Evolutionary conservation across 2,888 invertebrate genomes (phyloP).

Genomic region (Prionchulus punctatus): DNA sequence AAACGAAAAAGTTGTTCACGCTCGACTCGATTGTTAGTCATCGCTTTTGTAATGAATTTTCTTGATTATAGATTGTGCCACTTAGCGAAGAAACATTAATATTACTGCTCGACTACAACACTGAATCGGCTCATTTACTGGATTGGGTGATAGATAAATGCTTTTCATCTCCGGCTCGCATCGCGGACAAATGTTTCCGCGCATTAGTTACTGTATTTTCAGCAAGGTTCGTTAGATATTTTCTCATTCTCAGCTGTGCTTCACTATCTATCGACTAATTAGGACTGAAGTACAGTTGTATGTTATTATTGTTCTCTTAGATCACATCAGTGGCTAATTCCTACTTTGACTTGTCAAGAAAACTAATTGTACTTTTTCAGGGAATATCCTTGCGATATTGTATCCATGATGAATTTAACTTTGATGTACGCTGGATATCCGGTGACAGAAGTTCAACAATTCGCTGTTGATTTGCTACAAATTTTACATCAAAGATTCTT

Average conservation of each 20-base stretch:
- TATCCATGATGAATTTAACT: slow-evolving; percentile 81
- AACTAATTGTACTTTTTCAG: slow-evolving; percentile 42
- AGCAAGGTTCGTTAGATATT: slow-evolving; percentile 50
- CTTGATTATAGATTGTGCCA: slow-evolving; percentile 55
- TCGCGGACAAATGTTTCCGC: slow-evolving; percentile 88
- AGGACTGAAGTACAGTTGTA: too few relatives aligned
- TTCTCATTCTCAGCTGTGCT: not conserved
- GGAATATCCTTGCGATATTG: slow-evolving; percentile 75
- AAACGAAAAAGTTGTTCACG: slow-evolving; percentile 41
- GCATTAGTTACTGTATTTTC: slow-evolving; percentile 91
- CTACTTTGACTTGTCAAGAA: too few relatives aligned
- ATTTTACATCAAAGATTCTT: slow-evolving; percentile 82
- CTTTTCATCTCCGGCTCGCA: slow-evolving; percentile 72
- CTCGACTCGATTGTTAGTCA: not conserved
- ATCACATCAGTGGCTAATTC: too few relatives aligned
- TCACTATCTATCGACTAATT: too few relatives aligned
- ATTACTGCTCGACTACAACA: slow-evolving; percentile 78
- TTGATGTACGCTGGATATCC: slow-evolving; percentile 90
- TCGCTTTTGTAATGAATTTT: not conserved
- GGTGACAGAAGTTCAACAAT: slow-evolving; percentile 67
- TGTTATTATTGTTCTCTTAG: too few relatives aligned
- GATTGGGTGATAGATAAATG: slow-evolving; percentile 98
- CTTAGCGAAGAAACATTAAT: slow-evolving; percentile 84
- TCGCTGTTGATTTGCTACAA: slow-evolving; percentile 80
- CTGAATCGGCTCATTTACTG: slow-evolving; percentile 69